A percentile compares a stretch with the other conserved stretches of the same genome.
Evolutionary conservation across 2,888 invertebrate species (phyloP).

Genomic region (Drosophila picticornis): DNA sequence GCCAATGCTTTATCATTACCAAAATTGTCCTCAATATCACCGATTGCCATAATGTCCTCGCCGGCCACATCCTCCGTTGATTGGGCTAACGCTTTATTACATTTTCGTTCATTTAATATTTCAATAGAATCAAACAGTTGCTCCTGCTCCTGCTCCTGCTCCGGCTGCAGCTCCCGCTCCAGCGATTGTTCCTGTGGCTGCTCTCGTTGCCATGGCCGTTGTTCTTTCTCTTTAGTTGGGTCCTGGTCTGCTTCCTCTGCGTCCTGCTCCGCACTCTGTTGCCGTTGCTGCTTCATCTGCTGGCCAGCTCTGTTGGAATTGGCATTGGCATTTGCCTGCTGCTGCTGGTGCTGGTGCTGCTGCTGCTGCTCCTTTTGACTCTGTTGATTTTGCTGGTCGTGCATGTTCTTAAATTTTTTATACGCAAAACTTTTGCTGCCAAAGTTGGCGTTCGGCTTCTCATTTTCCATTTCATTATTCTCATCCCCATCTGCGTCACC

Average conservation of each 20-base stretch:
- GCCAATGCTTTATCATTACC: conserved; percentile 66
- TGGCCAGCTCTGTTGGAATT: conserved; percentile 13
- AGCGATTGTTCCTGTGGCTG: conserved; percentile 6
- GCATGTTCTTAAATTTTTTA: conserved; percentile 71
- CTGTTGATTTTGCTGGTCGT: conserved; percentile 62
- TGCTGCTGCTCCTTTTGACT: conserved; percentile 45
- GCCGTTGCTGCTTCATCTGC: conserved; percentile 21
- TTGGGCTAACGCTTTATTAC: conserved; percentile 72
- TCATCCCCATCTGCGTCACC: conserved; percentile 23
- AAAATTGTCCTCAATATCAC: conserved; percentile 75
- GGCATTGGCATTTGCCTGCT: conserved; percentile 40
- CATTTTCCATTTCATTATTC: conserved; percentile 23
- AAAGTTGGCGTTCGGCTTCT: conserved; percentile 47
- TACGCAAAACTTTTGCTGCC: conserved; percentile 67
- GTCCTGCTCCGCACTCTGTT: not conserved
- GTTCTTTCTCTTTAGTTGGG: conserved; percentile 12
- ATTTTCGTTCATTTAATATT: conserved; percentile 80
- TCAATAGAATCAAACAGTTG: conserved; percentile 75
- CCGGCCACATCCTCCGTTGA: conserved; percentile 38
- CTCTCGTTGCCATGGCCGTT: conserved; percentile 28
- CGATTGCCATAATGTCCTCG: conserved; percentile 65
- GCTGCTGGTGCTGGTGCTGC: conserved; percentile 9
- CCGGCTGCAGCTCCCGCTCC: not conserved
- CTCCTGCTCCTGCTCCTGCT: conserved; percentile 40
- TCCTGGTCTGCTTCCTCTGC: not conserved